phyloP scores from a whole-genome alignment of 2,113 vertebrate species.

The Diadophis punctatus region DNA sequence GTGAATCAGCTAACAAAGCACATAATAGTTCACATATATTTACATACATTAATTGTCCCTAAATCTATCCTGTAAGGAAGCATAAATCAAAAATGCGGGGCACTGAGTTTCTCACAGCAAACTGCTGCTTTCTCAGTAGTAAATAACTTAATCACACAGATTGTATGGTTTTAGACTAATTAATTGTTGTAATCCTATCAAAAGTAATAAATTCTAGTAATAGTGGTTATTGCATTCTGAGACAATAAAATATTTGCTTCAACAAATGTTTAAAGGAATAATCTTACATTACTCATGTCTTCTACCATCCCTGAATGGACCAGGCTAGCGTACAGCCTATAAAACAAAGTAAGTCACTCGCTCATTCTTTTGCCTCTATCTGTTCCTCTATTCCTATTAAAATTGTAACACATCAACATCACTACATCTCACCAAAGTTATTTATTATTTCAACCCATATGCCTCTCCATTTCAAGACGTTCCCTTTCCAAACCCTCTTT shows the following conservation, averaged over 20 bases:
- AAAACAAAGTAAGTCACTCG: too few species aligned
- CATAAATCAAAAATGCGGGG: background rate
- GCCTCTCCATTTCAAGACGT: background rate
- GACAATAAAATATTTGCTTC: background rate
- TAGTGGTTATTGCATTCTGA: slow-evolving; percentile 6
- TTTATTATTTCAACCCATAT: background rate
- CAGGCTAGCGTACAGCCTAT: background rate
- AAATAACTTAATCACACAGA: background rate
- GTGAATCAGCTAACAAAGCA: background rate
- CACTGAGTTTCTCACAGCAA: background rate
- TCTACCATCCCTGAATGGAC: background rate
- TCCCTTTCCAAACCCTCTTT: background rate
- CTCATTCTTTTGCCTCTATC: background rate
- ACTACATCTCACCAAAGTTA: background rate
- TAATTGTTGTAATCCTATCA: slow-evolving; percentile 18
- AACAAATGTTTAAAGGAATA: background rate
- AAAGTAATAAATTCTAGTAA: background rate
- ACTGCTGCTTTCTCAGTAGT: background rate
- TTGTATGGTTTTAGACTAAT: background rate
- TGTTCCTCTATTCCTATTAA: background rate
- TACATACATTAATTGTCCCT: background rate
- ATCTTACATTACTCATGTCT: background rate
- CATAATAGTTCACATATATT: background rate
- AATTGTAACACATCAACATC: background rate
- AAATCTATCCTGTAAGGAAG: background rate